Percentiles rank a stretch among this genome's conserved stretches.
Evolutionary conservation across 2,113 vertebrate species (phyloP).

Genomic region (Pholis gunnellus): DNA sequence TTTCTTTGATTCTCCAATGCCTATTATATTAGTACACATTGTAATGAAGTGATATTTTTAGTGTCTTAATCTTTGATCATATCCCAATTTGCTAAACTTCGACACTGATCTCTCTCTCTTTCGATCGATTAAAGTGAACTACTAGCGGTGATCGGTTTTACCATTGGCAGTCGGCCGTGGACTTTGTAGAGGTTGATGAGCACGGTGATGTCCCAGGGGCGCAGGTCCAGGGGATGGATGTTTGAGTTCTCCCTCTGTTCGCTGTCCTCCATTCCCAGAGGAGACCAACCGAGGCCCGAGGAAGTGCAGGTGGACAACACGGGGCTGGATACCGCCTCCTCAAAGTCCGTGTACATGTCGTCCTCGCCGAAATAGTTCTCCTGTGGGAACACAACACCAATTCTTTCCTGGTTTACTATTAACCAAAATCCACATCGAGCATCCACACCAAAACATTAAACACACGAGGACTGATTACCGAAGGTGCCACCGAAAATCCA

Average conservation of each 20-base stretch:
- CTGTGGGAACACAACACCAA: conserved; percentile 70
- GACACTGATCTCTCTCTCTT: not conserved
- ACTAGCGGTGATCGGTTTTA: conserved; percentile 69
- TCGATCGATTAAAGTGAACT: not conserved
- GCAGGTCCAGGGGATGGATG: conserved; percentile 89
- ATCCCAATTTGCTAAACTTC: not conserved
- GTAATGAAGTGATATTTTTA: not conserved
- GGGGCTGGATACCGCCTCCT: conserved; percentile 92
- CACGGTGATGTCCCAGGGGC: conserved; percentile 98
- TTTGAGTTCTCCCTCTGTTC: conserved; percentile 83
- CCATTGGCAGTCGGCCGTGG: conserved; percentile 93
- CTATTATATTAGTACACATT: not conserved
- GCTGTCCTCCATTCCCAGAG: conserved; percentile 89
- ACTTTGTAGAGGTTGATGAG: conserved; percentile 97
- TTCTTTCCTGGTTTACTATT: not conserved
- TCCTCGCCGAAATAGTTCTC: conserved; percentile 99
- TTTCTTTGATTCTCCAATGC: not conserved
- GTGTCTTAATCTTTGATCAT: conserved; percentile 7
- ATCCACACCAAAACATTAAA: not conserved
- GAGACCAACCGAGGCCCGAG: conserved; percentile 94
- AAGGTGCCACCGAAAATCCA: not conserved
- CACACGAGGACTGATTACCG: not conserved
- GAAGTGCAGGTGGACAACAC: conserved; percentile 92
- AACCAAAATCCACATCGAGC: not conserved
- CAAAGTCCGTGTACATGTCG: conserved; percentile 99